A percentile compares a stretch with the other conserved stretches of the same genome.
Conservation (phyloP, 1,140 invertebrate genomes). For the Brachionus asplanchnoidis region DNA sequence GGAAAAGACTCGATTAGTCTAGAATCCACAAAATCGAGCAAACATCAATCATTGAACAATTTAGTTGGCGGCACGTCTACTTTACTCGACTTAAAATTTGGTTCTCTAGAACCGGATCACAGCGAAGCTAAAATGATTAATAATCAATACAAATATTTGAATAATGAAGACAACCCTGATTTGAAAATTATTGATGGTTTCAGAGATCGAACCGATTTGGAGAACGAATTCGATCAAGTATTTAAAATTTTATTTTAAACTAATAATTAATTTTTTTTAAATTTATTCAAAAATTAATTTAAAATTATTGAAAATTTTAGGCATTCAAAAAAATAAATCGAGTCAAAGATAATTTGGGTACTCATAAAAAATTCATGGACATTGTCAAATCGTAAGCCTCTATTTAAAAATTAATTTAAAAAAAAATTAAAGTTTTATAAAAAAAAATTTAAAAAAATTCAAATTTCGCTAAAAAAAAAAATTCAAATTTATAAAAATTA, state of each 20-base stretch:
- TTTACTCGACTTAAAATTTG: constrained; percentile 27
- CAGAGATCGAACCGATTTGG: constrained; percentile 13
- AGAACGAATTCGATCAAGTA: constrained; percentile 31
- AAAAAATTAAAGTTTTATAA: neutral
- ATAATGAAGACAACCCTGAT: neutral
- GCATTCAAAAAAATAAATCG: constrained; percentile 23
- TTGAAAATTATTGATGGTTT: neutral
- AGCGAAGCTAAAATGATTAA: neutral
- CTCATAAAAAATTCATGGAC: constrained; percentile 40
- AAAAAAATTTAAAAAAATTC: too few relatives aligned
- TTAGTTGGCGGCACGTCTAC: constrained; percentile 34
- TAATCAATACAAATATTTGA: constrained; percentile 19
- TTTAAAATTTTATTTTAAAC: neutral
- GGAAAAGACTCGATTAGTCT: neutral
- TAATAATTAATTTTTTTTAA: neutral
- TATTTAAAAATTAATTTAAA: neutral
- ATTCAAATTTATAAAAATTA: too few relatives aligned
- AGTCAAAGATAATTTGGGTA: constrained; percentile 36
- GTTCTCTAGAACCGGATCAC: neutral
- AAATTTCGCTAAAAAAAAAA: too few relatives aligned
- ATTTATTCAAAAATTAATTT: neutral
- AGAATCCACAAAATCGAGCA: neutral
- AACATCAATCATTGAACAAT: constrained; percentile 38
- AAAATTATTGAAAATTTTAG: neutral
- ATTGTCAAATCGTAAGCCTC: constrained; percentile 40